These are phyloP conservation scores for Orchesellides sinensis DNA, from an alignment of 2,888 invertebrate species.

Conservation along the genomic window DNA sequence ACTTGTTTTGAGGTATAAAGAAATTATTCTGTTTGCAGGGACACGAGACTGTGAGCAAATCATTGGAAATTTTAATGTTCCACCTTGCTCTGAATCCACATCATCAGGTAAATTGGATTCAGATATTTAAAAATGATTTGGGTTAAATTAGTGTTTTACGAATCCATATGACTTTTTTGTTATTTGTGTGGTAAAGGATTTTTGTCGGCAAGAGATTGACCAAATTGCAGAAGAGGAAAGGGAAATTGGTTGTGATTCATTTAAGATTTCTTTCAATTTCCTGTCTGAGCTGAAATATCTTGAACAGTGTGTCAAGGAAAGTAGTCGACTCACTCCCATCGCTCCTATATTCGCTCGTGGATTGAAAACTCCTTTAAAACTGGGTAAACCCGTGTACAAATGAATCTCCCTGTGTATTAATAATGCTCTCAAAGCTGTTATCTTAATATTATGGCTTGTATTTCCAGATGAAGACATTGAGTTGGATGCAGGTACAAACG, in stretches of 20 bases:
- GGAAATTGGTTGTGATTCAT: neutral
- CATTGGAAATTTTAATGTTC: neutral
- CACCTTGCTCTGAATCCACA: neutral
- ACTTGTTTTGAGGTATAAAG: too few species aligned
- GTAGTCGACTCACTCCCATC: neutral
- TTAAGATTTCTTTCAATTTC: neutral
- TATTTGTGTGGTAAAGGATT: too few species aligned
- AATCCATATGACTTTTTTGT: too few species aligned
- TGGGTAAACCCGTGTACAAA: neutral
- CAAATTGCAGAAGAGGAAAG: too few species aligned
- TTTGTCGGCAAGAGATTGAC: too few species aligned
- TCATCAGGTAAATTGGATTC: neutral
- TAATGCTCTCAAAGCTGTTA: neutral
- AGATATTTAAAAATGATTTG: neutral
- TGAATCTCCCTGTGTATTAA: neutral
- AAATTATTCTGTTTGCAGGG: too few species aligned
- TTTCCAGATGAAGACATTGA: neutral
- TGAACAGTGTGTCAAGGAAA: constrained; percentile 10
- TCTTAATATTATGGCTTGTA: too few species aligned
- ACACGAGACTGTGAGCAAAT: neutral
- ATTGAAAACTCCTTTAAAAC: neutral
- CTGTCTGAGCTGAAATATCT: neutral
- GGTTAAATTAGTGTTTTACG: too few species aligned
- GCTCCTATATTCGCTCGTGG: neutral
- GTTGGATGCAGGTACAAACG: constrained; percentile 26